Conservation (phyloP, 2,113 vertebrate species). For the Synodontis membranacea region DNA sequence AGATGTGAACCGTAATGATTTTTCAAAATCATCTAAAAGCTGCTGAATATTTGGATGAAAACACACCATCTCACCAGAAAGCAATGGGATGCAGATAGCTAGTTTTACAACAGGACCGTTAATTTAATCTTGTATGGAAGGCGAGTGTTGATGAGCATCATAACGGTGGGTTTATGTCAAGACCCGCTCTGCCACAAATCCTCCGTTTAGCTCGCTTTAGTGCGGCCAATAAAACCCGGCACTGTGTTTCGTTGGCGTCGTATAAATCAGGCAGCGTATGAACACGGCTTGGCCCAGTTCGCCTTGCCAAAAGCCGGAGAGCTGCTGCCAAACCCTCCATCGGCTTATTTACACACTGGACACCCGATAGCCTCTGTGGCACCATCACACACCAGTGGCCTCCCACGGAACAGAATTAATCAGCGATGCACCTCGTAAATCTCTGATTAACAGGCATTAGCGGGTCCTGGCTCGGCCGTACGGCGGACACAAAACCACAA, state of each 20-base stretch:
- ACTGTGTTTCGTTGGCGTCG: not conserved
- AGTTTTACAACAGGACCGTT: constrained; percentile 12
- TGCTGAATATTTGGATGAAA: not conserved
- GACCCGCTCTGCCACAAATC: constrained; percentile 6
- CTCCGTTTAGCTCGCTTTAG: constrained; percentile 33
- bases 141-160: not conserved
- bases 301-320: constrained; percentile 22
- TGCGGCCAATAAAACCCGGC: constrained; percentile 33
- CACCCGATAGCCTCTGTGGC: constrained; percentile 16
- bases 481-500: not conserved
- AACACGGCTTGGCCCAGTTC: constrained; percentile 12
- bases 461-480: not conserved
- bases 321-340: constrained; percentile 7
- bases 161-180: constrained; percentile 35
- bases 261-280: constrained; percentile 47
- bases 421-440: constrained; percentile 24
- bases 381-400: constrained; percentile 19
- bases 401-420: constrained; percentile 16
- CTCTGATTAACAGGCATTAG: constrained; percentile 14
- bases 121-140: no score
- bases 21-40: not conserved
- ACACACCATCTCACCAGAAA: not conserved
- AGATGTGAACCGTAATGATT: no score
- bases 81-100: not conserved
- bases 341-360: constrained; percentile 25